A percentile compares a stretch with the other conserved stretches of the same genome.
Evolutionary conservation across 2,888 invertebrate genomes (phyloP).

Genomic region (Stegana nigrithorax): DNA sequence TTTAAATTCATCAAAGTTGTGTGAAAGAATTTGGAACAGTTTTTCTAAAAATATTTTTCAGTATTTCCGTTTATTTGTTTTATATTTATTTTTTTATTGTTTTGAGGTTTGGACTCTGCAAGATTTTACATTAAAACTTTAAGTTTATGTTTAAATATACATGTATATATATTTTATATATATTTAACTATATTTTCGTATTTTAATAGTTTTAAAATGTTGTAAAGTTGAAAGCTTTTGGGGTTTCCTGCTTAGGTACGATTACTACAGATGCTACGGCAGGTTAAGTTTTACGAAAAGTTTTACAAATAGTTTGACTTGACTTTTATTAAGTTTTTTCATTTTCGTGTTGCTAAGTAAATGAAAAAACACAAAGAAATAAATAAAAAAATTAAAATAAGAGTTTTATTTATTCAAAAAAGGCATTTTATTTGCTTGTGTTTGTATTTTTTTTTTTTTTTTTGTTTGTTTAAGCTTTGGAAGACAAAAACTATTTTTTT

Average conservation of each 20-base stretch:
- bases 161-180: neutral
- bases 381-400: neutral
- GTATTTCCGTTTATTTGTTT: neutral
- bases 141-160: neutral
- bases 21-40: slow-evolving; percentile 8
- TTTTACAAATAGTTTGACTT: no score
- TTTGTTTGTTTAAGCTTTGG: neutral
- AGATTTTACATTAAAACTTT: neutral
- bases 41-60: slow-evolving; percentile 11
- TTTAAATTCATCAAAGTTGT: neutral
- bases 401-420: neutral
- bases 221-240: slow-evolving; percentile 15
- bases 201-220: neutral
- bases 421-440: neutral
- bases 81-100: neutral
- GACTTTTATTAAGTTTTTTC: neutral
- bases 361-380: neutral
- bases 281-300: slow-evolving; percentile 9
- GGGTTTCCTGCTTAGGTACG: slow-evolving; percentile 9
- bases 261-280: slow-evolving; percentile 12
- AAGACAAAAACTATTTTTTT: neutral
- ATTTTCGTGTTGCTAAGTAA: neutral
- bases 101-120: neutral
- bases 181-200: neutral
- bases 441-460: neutral